These are phyloP conservation scores for Ascidia mentula DNA, from an alignment of 23 tunicate species.

Conservation along the genomic window DNA sequence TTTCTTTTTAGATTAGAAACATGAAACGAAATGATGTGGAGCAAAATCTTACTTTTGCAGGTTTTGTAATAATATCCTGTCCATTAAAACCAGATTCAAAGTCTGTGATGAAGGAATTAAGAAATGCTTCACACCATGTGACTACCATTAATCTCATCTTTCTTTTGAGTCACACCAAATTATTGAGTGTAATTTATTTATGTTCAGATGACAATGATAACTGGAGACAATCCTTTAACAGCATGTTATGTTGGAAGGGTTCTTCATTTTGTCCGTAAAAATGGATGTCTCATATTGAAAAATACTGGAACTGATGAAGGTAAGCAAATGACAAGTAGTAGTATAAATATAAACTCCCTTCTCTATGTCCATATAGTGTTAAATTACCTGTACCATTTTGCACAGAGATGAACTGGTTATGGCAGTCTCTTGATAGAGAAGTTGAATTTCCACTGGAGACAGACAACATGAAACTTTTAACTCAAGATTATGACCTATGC, in stretches of 20 bases:
- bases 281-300: constrained; percentile 43
- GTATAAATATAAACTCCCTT: neutral
- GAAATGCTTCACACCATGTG: constrained; percentile 82
- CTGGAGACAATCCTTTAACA: constrained; percentile 96
- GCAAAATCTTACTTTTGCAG: constrained; percentile 64
- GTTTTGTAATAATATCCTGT: constrained; percentile 80
- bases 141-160: neutral
- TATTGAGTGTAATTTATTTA: neutral
- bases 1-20: constrained; percentile 50
- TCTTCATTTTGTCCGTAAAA: constrained; percentile 41
- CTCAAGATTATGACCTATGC: constrained; percentile 65
- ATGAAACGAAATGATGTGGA: constrained; percentile 86
- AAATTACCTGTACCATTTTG: neutral
- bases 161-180: neutral
- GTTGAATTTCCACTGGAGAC: constrained; percentile 35
- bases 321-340: neutral
- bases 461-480: constrained; percentile 40
- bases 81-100: constrained; percentile 93
- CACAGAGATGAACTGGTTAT: constrained; percentile 27
- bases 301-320: constrained; percentile 13
- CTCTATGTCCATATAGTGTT: too few species aligned
- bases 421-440: constrained; percentile 54
- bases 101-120: constrained; percentile 75
- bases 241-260: constrained; percentile 96
- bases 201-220: constrained; percentile 89